phyloP scores from a whole-genome alignment of 2,888 invertebrate genomes.

The Lepidochrysops patricia region DNA sequence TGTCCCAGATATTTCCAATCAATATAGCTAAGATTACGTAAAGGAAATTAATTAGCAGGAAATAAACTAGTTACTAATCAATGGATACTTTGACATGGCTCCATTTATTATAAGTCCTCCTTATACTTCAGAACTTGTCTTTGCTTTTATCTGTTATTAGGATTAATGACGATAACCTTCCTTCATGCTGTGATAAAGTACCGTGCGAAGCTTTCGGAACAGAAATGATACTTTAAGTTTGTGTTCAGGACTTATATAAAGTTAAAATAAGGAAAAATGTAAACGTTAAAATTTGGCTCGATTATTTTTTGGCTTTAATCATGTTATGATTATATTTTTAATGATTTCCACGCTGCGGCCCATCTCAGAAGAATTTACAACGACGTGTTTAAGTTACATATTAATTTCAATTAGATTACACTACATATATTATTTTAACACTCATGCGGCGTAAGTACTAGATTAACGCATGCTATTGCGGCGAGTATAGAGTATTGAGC shows the following conservation, averaged over 20 bases:
- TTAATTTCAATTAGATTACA: too few relatives aligned
- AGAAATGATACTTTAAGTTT: conserved; percentile 4
- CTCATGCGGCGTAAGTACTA: too few relatives aligned
- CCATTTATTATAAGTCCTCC: conserved; percentile 8
- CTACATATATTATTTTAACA: too few relatives aligned
- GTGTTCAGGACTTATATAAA: neutral
- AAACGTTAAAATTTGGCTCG: neutral
- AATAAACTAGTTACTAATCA: neutral
- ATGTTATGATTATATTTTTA: too few relatives aligned
- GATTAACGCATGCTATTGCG: too few relatives aligned
- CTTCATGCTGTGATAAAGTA: conserved; percentile 1
- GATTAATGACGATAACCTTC: conserved; percentile 21
- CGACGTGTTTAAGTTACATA: too few relatives aligned
- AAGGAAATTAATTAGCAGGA: neutral
- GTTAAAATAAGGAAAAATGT: neutral
- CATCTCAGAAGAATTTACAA: too few relatives aligned
- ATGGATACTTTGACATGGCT: neutral
- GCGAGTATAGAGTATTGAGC: too few relatives aligned
- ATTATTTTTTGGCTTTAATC: neutral
- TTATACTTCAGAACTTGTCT: conserved; percentile 2
- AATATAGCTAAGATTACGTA: neutral
- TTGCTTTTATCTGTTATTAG: conserved; percentile 19
- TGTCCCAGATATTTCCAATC: neutral
- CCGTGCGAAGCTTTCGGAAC: neutral
- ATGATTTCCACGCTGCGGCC: too few relatives aligned